These are phyloP conservation scores for Nipponia nippon DNA, from an alignment of 2,113 vertebrate genomes.

Conservation along the genomic window DNA sequence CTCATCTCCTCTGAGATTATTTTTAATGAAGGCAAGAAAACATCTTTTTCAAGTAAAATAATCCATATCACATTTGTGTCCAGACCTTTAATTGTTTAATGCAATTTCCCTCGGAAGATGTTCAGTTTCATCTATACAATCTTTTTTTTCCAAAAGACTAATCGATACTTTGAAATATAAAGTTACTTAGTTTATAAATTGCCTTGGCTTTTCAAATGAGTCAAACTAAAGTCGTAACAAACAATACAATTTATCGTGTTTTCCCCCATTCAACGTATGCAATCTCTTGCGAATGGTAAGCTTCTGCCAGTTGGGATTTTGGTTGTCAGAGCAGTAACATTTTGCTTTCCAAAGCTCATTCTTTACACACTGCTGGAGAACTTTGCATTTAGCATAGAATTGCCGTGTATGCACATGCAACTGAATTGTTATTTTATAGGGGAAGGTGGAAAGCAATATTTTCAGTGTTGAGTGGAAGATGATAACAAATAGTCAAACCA, in stretches of 20 bases:
- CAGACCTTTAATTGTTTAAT: not conserved
- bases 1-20: not conserved
- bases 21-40: slow-evolving; percentile 5
- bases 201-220: not conserved
- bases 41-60: not conserved
- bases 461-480: not conserved
- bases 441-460: not conserved
- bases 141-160: not conserved
- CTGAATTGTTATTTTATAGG: not conserved
- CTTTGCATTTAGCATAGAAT: not conserved
- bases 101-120: not conserved
- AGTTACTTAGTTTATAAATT: not conserved
- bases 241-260: not conserved
- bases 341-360: not conserved
- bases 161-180: not conserved
- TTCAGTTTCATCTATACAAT: not conserved
- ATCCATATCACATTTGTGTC: not conserved
- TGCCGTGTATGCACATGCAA: not conserved
- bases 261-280: not conserved
- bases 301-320: not conserved
- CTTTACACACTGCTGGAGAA: not conserved
- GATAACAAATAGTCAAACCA: not conserved
- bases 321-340: not conserved
- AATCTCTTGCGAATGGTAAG: rapidly evolving
- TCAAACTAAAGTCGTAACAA: not conserved